These are phyloP conservation scores for Glaucopsyche alexis DNA, from an alignment of 2,888 invertebrate genomes.

Conservation along the genomic window DNA sequence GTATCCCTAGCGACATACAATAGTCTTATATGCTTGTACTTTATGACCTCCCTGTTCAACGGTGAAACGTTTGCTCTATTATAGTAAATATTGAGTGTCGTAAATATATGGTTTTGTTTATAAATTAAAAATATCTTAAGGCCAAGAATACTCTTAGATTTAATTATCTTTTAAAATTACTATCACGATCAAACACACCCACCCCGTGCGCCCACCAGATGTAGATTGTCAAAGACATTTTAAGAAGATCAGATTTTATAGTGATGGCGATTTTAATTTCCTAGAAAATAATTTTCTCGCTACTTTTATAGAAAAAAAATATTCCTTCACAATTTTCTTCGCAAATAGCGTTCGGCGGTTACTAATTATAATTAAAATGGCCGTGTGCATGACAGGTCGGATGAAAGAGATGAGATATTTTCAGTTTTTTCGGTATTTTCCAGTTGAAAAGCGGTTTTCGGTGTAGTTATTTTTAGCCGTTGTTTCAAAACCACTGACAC, in stretches of 20 bases:
- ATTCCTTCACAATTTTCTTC: background rate
- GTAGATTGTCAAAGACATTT: background rate
- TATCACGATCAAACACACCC: background rate
- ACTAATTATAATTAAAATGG: background rate
- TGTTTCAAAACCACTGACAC: background rate
- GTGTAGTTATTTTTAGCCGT: background rate
- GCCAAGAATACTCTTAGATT: background rate
- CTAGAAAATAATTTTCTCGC: background rate
- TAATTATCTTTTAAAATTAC: background rate
- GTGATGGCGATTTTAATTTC: background rate
- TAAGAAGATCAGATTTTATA: background rate
- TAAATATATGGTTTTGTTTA: no score
- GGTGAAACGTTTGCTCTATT: no score
- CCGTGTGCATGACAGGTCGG: no score
- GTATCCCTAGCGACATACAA: no score
- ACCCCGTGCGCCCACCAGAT: background rate
- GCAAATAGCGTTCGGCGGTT: background rate
- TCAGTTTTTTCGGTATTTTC: background rate
- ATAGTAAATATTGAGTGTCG: no score
- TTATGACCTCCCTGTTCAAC: no score
- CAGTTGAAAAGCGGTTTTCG: background rate
- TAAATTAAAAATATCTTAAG: no score
- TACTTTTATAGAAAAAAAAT: background rate
- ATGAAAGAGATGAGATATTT: background rate
- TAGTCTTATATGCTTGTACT: no score